These are phyloP conservation scores for Pristionchus fissidentatus DNA, from an alignment of 2,888 invertebrate species.

Conservation along the genomic window DNA sequence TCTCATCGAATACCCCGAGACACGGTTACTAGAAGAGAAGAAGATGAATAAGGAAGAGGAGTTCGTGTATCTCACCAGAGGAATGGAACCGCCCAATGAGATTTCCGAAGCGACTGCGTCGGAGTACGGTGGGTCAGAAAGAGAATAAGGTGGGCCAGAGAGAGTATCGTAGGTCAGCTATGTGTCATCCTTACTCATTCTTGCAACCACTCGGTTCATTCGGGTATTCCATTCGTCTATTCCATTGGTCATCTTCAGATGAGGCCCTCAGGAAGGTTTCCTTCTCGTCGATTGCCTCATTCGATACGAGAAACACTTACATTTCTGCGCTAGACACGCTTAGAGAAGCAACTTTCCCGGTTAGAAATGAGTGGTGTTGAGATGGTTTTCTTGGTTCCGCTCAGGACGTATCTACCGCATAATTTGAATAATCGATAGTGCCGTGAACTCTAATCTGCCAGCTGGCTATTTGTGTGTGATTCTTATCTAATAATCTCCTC, in stretches of 20 bases:
- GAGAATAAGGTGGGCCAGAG: background rate
- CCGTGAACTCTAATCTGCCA: background rate
- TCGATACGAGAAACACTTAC: conserved; percentile 12
- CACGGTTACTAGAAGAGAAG: too few species aligned
- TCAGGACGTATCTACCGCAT: too few species aligned
- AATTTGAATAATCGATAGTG: background rate
- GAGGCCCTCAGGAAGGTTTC: conserved; percentile 32
- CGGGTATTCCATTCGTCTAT: background rate
- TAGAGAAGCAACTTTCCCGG: conserved; percentile 42
- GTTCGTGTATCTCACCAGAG: conserved; percentile 33
- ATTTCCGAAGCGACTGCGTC: too few species aligned
- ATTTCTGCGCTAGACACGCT: conserved; percentile 37
- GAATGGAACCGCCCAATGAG: conserved; percentile 22
- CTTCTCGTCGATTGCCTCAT: conserved; percentile 44
- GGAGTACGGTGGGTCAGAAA: too few species aligned
- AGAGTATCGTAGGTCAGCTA: background rate
- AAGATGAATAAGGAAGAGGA: background rate
- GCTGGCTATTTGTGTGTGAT: background rate
- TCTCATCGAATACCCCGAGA: conserved; percentile 6
- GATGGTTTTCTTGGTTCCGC: background rate
- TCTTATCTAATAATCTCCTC: background rate
- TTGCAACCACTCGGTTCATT: background rate
- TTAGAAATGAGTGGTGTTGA: background rate
- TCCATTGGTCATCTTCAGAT: conserved; percentile 12
- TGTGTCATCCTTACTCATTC: background rate